phyloP scores from a whole-genome alignment of 2,113 vertebrate species.

The Chaetodon trifascialis region DNA sequence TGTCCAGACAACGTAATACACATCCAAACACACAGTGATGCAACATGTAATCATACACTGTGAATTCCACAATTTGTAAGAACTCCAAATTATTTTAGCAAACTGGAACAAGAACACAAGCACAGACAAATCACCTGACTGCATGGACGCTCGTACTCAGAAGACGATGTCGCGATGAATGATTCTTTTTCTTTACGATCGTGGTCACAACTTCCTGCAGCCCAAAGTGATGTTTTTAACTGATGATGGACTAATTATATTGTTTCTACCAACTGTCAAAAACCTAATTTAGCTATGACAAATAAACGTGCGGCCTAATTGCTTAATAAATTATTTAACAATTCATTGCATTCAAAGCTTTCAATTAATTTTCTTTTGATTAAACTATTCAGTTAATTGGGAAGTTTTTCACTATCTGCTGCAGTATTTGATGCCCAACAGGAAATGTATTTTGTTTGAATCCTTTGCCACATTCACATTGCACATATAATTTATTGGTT shows the following conservation, averaged over 20 bases:
- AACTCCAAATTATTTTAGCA: neutral
- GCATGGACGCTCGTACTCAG: neutral
- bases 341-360: neutral
- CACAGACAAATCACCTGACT: neutral
- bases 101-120: neutral
- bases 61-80: neutral
- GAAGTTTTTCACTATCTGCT: neutral
- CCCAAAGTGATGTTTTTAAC: neutral
- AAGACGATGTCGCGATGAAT: neutral
- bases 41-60: neutral
- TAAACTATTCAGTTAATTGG: neutral
- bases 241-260: neutral
- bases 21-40: neutral
- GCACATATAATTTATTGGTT: neutral
- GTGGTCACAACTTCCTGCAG: neutral
- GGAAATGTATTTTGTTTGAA: neutral
- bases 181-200: neutral
- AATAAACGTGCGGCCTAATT: neutral
- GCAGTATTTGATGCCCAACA: neutral
- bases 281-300: neutral
- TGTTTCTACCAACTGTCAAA: neutral
- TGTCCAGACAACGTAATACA: neutral
- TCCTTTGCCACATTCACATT: neutral
- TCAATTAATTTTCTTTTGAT: neutral
- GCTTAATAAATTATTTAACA: neutral